Percentiles rank a stretch among this genome's conserved stretches.
These are phyloP conservation scores for Ophioderma brevispina DNA, from an alignment of 35 echinoderm and acorn worm genomes.

Conservation along the genomic window DNA sequence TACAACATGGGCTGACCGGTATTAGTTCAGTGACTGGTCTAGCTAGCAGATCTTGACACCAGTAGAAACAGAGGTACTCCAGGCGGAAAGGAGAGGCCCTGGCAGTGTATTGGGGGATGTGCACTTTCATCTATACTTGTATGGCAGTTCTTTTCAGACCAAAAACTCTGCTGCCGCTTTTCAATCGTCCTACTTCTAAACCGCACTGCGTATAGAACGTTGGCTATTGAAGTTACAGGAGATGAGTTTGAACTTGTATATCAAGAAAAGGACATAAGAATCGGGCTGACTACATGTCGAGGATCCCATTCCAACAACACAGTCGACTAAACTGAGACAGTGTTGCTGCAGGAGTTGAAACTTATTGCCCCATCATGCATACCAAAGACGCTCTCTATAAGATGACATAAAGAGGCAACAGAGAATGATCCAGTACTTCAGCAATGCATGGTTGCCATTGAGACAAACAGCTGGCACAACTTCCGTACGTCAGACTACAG, in stretches of 20 bases:
- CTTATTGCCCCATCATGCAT: constrained; percentile 42
- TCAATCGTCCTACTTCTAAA: constrained; percentile 57
- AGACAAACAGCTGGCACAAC: constrained; percentile 43
- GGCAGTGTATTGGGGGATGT: constrained; percentile 72
- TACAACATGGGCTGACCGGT: too few species aligned
- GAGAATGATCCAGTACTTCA: constrained; percentile 46
- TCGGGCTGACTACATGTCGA: constrained; percentile 75
- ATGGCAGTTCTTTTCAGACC: constrained; percentile 74
- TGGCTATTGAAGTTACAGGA: constrained; percentile 77
- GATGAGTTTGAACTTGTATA: constrained; percentile 66
- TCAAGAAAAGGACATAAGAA: constrained; percentile 46
- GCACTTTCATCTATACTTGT: constrained; percentile 76
- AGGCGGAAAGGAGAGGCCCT: constrained; percentile 59
- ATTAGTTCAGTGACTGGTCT: constrained; percentile 46
- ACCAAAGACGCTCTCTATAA: constrained; percentile 60
- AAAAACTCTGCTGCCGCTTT: constrained; percentile 75
- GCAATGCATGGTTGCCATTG: constrained; percentile 32
- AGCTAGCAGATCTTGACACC: constrained; percentile 51
- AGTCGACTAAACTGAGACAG: neutral
- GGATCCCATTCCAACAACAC: constrained; percentile 49
- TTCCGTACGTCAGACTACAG: neutral
- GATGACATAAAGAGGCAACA: constrained; percentile 42
- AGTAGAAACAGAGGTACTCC: neutral
- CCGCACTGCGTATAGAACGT: constrained; percentile 79
- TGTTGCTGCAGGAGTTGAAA: constrained; percentile 56